Evolutionary conservation across 2,797 vertebrate genomes (phyloP), one percentile per base, ranked within the genome.

Genomic region (Gymnothorax reevesii): DNA sequence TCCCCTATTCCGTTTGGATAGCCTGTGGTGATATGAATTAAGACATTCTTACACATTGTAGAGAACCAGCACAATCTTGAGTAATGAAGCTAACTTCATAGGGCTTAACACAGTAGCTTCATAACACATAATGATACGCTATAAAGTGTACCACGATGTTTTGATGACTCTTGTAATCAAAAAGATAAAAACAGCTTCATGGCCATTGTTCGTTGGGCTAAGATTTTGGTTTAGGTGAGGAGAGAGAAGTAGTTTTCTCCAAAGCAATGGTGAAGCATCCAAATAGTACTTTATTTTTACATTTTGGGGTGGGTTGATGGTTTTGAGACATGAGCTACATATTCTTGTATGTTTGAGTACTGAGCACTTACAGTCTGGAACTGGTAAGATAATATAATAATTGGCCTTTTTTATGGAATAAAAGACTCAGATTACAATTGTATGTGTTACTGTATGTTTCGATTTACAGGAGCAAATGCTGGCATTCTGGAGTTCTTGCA

Each of bases 301-400:
- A 77, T 6, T n/a, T 80, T 55, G 54, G 13, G 10, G 27, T 2
- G n/a, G 71, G 33, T 20, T 20, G 75, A 15, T 79, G 75, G 42
- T 79, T 49, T 49, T 79, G 49, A 79, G 42, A 79, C 22, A 20
- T 52, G 42, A 27, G 75, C 13, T 52, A 79, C 10, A 6, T 49
- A 22, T 79, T 52, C 42, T 17, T 8, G 75, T 20, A n/a, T 80
- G 52, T 55, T 49, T 80, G 54, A 83, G 54, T 73, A 27, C 62
- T 57, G 3, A 83, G 57, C 54, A 25, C 86, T 86, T 86, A 83
- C 86, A 86, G 86, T 86, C 86, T 86, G 86, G 86, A 86, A 86
- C 86, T 86, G 10, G 54, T 86, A 86, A 86, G 82, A 80, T 54
- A 80, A 54, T 22, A 55, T 80, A 8, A 54, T 55, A 55, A 22